phyloP scores from a whole-genome alignment of 2,888 invertebrate species.

The Panzeria rudis region DNA sequence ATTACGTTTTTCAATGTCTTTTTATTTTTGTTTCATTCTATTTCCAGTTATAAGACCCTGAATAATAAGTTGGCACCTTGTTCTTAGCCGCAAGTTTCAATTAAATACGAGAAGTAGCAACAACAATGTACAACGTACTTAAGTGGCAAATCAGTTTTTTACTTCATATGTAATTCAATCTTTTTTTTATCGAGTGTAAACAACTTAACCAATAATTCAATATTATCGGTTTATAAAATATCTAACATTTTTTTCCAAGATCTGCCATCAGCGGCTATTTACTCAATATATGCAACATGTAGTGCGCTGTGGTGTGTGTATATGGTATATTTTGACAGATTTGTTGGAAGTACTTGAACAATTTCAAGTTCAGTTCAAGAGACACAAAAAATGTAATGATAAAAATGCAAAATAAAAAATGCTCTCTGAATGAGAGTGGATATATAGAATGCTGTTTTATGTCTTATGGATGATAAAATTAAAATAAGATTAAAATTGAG shows the following conservation, averaged over 20 bases:
- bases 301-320: neutral
- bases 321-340: slow-evolving; percentile 43
- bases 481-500: neutral
- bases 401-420: neutral
- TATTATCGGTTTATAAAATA: neutral
- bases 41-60: slow-evolving; percentile 43
- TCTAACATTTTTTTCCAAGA: slow-evolving; percentile 14
- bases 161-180: slow-evolving; percentile 46
- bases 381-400: slow-evolving; percentile 12
- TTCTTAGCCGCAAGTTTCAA: slow-evolving; percentile 55
- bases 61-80: slow-evolving; percentile 56
- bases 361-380: slow-evolving; percentile 66
- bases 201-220: slow-evolving; percentile 24
- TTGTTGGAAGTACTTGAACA: slow-evolving; percentile 38
- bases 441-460: neutral
- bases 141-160: neutral
- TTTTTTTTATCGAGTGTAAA: slow-evolving; percentile 8
- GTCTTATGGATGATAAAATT: neutral
- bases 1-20: slow-evolving; percentile 9
- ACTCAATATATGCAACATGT: neutral
- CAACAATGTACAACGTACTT: neutral
- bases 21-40: neutral
- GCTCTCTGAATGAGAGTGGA: neutral
- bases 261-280: neutral
- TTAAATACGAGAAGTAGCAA: slow-evolving; percentile 32